These are phyloP conservation scores for Tillus elongatus DNA, from an alignment of 2,888 invertebrate genomes.

Conservation along the genomic window DNA sequence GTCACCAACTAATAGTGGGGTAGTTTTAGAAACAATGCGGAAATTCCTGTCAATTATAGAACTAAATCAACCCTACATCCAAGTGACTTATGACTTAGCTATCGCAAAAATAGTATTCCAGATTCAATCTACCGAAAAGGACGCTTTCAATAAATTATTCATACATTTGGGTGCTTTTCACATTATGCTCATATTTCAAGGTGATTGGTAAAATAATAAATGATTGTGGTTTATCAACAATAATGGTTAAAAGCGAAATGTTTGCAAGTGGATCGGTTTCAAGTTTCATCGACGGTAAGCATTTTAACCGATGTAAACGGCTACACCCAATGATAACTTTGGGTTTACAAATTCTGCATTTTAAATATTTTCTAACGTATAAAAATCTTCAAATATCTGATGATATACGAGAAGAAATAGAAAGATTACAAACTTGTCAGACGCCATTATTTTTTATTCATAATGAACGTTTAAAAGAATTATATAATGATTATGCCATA, in stretches of 20 bases:
- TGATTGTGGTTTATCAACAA: constrained; percentile 17
- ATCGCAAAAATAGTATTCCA: constrained; percentile 19
- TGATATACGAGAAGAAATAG: constrained; percentile 5
- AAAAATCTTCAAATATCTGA: constrained; percentile 8
- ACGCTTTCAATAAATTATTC: constrained; percentile 13
- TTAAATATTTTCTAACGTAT: constrained; percentile 13
- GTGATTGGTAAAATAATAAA: constrained; percentile 20
- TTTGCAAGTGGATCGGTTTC: constrained; percentile 22
- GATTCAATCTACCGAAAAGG: constrained; percentile 21
- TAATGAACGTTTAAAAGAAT: constrained; percentile 16
- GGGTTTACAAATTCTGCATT: constrained; percentile 24
- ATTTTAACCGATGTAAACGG: constrained; percentile 24
- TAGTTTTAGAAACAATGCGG: constrained; percentile 25
- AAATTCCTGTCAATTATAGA: constrained; percentile 22
- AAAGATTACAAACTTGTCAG: constrained; percentile 7
- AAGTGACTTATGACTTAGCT: constrained; percentile 31
- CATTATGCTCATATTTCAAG: constrained; percentile 24
- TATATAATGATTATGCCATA: constrained; percentile 17
- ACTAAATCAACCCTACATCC: constrained; percentile 18
- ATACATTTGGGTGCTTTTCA: constrained; percentile 31
- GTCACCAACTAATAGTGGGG: constrained; percentile 27
- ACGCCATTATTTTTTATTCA: constrained; percentile 17
- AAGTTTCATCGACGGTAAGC: constrained; percentile 22
- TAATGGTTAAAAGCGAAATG: constrained; percentile 19
- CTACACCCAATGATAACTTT: constrained; percentile 19